These are phyloP conservation scores for Apodemia mormo DNA, from an alignment of 2,888 invertebrate genomes.

Conservation along the genomic window DNA sequence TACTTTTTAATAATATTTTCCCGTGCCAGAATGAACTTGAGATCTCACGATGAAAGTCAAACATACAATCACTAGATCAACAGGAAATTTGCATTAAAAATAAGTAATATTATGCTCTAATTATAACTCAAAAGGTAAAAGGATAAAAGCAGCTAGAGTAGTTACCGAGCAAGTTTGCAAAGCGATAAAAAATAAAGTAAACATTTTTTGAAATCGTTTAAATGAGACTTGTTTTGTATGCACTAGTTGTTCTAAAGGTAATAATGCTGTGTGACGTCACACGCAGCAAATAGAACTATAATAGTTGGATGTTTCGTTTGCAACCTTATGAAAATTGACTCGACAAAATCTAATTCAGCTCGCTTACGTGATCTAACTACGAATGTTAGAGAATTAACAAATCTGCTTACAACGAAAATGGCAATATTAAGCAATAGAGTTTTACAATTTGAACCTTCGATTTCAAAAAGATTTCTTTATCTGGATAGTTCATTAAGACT, in stretches of 20 bases:
- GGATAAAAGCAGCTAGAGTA: too few relatives aligned
- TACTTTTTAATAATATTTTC: too few relatives aligned
- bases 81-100: too few relatives aligned
- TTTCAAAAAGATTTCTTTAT: background rate
- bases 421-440: constrained; percentile 3
- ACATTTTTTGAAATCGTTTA: too few relatives aligned
- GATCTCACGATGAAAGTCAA: too few relatives aligned
- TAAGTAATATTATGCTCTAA: too few relatives aligned
- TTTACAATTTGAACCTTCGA: background rate
- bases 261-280: constrained; percentile 35
- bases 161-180: too few relatives aligned
- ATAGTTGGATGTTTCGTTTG: constrained; percentile 39
- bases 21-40: too few relatives aligned
- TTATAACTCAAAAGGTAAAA: too few relatives aligned
- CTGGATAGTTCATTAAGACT: background rate
- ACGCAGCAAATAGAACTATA: constrained; percentile 41
- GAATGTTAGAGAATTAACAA: constrained; percentile 13
- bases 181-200: too few relatives aligned
- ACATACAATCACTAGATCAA: too few relatives aligned
- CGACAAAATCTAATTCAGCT: constrained; percentile 39
- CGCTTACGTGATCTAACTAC: constrained; percentile 35
- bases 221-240: constrained; percentile 17
- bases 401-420: constrained; percentile 19
- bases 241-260: constrained; percentile 30
- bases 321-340: constrained; percentile 41